Evolutionary conservation across 2,888 invertebrate genomes (phyloP), one percentile per base, ranked within the genome.

Genomic region (Exephanes ischioxanthus): DNA sequence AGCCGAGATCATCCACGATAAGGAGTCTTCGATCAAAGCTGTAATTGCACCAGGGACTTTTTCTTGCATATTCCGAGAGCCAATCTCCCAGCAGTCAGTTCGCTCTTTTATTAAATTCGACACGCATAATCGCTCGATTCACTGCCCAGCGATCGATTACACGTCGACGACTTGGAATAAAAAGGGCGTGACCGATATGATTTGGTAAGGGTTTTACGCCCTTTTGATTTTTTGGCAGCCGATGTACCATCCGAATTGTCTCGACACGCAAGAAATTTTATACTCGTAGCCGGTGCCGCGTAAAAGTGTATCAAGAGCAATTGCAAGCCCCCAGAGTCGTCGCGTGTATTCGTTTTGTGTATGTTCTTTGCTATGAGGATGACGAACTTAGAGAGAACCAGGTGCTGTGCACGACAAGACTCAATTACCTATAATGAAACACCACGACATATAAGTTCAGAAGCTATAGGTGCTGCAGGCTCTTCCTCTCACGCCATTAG

Each of bases 381-480:
- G 6, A 58, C 51, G 48, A 77, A 55, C 5, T 22, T 19, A 55
- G 58, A 55, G 53, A 71, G 48, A 48, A 71, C 70, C 80, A 76
- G 84, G 66, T 80, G 80, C 76, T 51, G 26, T 55, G 70, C 11
- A 33, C 22, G 7, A 51, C 48, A 30, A 55, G 63, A n/a, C 41
- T 41, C 37, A 67, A 72, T 80, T 48, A 80, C 11, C 80, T 77
- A 41, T 84, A 80, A 84, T 84, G 72, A 80, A 9, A 77, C 63
- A 41, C 51, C 68, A 63, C 70, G 72, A 80, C 76, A 84, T 73
- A 72, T 72, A 45, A 66, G 66, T 72, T 84, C 67, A 77, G 72
- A 77, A 77, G 55, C 51, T 48, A 41, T 41, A 7, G 58, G 67
- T 53, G 19, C 55, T 71, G 80, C 70, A 55, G 19, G 61, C 67